Conservation (phyloP, 1,140 invertebrate species). For the Sinella curviseta region DNA sequence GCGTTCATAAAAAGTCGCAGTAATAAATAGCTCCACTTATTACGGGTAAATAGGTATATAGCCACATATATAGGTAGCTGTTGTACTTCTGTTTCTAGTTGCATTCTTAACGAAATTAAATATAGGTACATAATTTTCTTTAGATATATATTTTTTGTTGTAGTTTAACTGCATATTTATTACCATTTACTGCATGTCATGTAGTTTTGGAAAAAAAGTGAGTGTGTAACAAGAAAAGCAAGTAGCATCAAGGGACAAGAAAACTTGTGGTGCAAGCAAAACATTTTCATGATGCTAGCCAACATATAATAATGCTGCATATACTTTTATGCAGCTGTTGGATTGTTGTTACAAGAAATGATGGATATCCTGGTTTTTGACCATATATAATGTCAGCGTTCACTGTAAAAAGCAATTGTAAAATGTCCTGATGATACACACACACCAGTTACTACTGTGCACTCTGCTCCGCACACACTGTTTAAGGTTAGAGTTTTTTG, state of each 20-base stretch:
- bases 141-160: neutral
- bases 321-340: neutral
- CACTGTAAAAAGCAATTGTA: neutral
- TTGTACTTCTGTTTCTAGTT: neutral
- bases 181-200: neutral
- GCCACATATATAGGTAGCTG: too few species aligned
- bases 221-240: neutral
- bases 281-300: neutral
- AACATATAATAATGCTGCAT: neutral
- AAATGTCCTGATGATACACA: conserved; percentile 6
- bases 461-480: neutral
- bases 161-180: neutral
- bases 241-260: neutral
- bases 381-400: neutral
- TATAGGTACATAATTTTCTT: neutral
- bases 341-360: neutral
- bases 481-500: neutral
- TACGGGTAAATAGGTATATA: neutral
- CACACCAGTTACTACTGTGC: neutral
- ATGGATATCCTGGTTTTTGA: neutral
- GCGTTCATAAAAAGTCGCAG: neutral
- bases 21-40: conserved; percentile 10
- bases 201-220: too few species aligned
- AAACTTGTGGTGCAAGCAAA: conserved; percentile 16
- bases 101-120: neutral